Evolutionary conservation across 2,888 invertebrate species (phyloP).

Genomic region (Noctua fimbriata): DNA sequence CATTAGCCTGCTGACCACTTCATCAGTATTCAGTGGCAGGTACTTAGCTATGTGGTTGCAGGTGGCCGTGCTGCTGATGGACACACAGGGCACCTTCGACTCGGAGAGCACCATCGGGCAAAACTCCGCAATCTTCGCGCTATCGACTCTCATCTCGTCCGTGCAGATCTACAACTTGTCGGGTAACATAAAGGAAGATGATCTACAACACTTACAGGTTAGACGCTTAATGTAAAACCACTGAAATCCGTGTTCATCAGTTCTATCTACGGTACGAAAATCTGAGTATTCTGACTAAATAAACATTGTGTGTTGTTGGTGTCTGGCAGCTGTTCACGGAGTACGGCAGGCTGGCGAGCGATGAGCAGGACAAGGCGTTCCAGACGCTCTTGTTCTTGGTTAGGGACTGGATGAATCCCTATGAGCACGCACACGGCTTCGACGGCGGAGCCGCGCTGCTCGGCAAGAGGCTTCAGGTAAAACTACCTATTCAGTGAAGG

Average conservation of each 20-base stretch:
- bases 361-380: conserved; percentile 94
- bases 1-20: background rate
- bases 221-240: background rate
- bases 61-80: conserved; percentile 95
- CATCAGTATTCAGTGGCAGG: background rate
- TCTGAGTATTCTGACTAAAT: background rate
- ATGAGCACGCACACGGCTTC: conserved; percentile 96
- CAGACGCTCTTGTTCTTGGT: conserved; percentile 96
- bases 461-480: conserved; percentile 94
- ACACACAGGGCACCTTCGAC: conserved; percentile 98
- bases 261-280: background rate
- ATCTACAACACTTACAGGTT: conserved; percentile 97
- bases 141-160: conserved; percentile 98
- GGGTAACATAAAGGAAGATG: conserved; percentile 99
- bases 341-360: conserved; percentile 97
- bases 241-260: background rate
- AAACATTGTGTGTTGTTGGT: conserved; percentile 8
- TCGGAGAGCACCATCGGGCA: conserved; percentile 98
- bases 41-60: conserved; percentile 70
- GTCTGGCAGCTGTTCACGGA: conserved; percentile 96
- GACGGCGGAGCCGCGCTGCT: conserved; percentile 96
- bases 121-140: conserved; percentile 93
- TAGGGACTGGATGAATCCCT: conserved; percentile 98
- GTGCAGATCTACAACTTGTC: conserved; percentile 98
- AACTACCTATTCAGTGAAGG: background rate